Conservation (phyloP, 2,113 vertebrate species). For the Nansenia antarctica region DNA sequence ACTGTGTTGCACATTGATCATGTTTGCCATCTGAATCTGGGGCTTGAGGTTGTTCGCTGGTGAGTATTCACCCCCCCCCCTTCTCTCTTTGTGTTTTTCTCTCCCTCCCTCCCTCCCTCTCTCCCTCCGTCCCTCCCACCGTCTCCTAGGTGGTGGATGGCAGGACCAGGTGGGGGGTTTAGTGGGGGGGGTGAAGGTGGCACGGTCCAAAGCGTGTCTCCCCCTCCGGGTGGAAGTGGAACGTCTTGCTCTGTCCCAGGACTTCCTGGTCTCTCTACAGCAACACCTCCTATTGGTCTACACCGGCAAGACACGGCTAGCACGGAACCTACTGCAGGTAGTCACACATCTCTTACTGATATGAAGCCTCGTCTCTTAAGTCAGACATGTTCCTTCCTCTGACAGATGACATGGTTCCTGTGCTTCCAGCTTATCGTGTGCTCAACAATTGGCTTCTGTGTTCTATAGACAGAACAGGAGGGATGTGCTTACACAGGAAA, state of each 20-base stretch:
- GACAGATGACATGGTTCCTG: no score
- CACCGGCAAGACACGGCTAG: conserved; percentile 93
- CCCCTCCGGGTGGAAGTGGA: conserved; percentile 88
- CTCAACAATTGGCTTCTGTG: no score
- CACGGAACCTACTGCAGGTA: conserved; percentile 93
- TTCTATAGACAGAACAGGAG: no score
- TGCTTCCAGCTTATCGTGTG: no score
- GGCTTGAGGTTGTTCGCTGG: no score
- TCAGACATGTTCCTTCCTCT: no score
- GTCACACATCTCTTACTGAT: no score
- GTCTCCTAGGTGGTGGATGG: conserved; percentile 90
- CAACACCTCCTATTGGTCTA: conserved; percentile 91
- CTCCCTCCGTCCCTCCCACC: not conserved
- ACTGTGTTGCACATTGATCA: no score
- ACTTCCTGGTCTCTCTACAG: conserved; percentile 80
- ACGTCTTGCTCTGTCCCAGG: conserved; percentile 64
- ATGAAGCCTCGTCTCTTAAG: no score
- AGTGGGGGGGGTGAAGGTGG: conserved; percentile 88
- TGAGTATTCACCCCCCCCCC: no score
- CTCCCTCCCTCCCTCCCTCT: not conserved
- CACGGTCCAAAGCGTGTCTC: conserved; percentile 80
- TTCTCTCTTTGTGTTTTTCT: not conserved
- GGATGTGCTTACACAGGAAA: no score
- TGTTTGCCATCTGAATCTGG: no score
- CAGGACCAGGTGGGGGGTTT: conserved; percentile 96